Conservation (phyloP, 1,140 invertebrate species). For the Drosophila setifemur region DNA sequence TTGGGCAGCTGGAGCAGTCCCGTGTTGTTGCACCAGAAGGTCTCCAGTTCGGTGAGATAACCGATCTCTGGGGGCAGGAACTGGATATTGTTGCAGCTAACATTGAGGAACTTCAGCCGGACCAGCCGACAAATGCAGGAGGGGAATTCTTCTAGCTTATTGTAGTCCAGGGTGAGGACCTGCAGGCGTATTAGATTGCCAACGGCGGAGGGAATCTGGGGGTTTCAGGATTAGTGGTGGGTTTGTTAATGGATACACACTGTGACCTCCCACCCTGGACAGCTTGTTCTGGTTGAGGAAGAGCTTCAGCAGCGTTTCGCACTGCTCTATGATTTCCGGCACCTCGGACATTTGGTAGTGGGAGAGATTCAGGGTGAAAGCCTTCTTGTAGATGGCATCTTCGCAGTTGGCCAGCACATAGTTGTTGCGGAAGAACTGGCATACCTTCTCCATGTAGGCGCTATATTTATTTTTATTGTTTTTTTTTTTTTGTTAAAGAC, state of each 20-base stretch:
- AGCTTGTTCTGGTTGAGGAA: constrained; percentile 85
- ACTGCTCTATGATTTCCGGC: constrained; percentile 84
- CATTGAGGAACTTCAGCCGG: constrained; percentile 89
- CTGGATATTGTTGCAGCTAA: constrained; percentile 91
- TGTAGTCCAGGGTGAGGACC: constrained; percentile 85
- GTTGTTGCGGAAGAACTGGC: constrained; percentile 86
- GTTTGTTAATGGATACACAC: too few relatives aligned
- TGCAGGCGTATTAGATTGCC: constrained; percentile 73
- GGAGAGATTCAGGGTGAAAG: constrained; percentile 84
- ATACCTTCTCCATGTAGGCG: constrained; percentile 75
- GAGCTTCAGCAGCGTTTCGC: constrained; percentile 84
- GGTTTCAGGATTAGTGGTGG: too few relatives aligned
- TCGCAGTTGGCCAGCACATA: constrained; percentile 86
- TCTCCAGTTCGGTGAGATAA: constrained; percentile 88
- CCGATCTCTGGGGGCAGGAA: constrained; percentile 87
- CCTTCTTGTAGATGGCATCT: constrained; percentile 84
- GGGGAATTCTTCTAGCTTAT: constrained; percentile 87
- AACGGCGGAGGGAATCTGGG: constrained; percentile 69
- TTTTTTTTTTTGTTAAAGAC: not conserved
- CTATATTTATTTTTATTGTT: not conserved
- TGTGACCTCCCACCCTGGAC: constrained; percentile 71
- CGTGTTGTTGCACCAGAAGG: constrained; percentile 88
- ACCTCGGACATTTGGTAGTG: constrained; percentile 85
- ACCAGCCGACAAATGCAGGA: constrained; percentile 85
- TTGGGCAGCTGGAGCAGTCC: constrained; percentile 85